Base-by-base conservation (phyloP, 2,888 invertebrate genomes). In the Syrphus vitripennis region DNA sequence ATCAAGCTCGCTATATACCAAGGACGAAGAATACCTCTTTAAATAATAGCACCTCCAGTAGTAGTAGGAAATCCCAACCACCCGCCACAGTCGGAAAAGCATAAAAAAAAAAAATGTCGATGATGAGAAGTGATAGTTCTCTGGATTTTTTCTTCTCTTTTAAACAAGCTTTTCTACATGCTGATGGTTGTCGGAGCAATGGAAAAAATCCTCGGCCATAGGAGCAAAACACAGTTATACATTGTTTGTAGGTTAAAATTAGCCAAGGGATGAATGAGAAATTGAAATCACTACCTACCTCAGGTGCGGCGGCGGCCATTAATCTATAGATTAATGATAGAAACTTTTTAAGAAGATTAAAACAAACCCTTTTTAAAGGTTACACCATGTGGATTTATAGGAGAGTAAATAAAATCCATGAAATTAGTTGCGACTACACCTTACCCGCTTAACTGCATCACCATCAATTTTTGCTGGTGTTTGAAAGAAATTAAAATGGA, bases 271-370 rank as follows among this genome's bases (percentile, higher is more conserved):
- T 16, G 26, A 42, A 55, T 19, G 37, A 63, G n/a, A n/a, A 29
- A 26, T 53, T 53, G 50, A 61, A 34, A 34, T 50, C 31, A 71
- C 42, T 42, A 14, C n/a, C n/a, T 24, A n/a, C n/a, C n/a, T n/a
- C 77, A 78, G 63, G 78, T 63, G 77, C 71, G 78, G 31, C 61
- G 40, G 77, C 71, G 78, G 31, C 61, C 21, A 21, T 70, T 63
- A 37, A 63, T 40, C 61, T 63, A 26, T 14, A 24, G 19, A 50
- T 50, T 50, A 50, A 50, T 42, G 29, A 67, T 16, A 14, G 40
- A 42, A 55, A 61, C 63, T 63, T 63, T 63, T 63, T 63, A 63
- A 63, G 63, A 19, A 29, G 63, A 63, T 63, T 63, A 63, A 63
- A 63, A 29, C 34, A 34, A 14, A 59, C 24, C 19, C 59, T 29